phyloP scores from a whole-genome alignment of 2,888 invertebrate species.

The Nemotelus nigrinus region DNA sequence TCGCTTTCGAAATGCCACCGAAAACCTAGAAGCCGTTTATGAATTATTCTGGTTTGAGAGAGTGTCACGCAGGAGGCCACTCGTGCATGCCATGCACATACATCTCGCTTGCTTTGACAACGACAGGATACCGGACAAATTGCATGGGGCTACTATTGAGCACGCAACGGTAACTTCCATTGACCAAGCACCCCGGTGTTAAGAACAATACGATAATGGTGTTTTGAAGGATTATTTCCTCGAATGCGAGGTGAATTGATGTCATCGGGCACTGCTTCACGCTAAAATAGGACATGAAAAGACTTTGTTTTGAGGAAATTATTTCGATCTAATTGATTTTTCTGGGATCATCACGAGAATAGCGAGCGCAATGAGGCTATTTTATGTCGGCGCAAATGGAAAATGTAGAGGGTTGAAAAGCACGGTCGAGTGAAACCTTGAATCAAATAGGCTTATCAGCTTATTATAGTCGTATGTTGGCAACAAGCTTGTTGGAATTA shows the following conservation, averaged over 20 bases:
- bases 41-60: background rate
- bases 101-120: conserved; percentile 29
- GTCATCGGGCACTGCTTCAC: conserved; percentile 20
- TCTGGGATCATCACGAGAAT: background rate
- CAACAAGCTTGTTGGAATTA: no score
- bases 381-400: no score
- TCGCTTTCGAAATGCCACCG: no score
- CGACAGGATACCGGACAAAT: conserved; percentile 21
- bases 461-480: no score
- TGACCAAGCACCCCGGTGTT: conserved; percentile 36
- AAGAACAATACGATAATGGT: conserved; percentile 42
- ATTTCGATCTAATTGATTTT: conserved; percentile 7
- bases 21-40: background rate
- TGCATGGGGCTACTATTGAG: background rate
- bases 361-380: no score
- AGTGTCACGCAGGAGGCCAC: conserved; percentile 12
- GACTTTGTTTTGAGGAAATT: background rate
- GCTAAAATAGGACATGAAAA: background rate
- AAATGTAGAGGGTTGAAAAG: no score
- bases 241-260: conserved; percentile 43
- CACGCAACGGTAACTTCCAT: conserved; percentile 30
- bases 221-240: conserved; percentile 49
- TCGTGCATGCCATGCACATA: background rate
- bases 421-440: no score
- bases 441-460: no score